A percentile compares a stretch with the other conserved stretches of the same genome.
phyloP scores from a whole-genome alignment of 2,113 vertebrate species.

The Embiotoca jacksoni region DNA sequence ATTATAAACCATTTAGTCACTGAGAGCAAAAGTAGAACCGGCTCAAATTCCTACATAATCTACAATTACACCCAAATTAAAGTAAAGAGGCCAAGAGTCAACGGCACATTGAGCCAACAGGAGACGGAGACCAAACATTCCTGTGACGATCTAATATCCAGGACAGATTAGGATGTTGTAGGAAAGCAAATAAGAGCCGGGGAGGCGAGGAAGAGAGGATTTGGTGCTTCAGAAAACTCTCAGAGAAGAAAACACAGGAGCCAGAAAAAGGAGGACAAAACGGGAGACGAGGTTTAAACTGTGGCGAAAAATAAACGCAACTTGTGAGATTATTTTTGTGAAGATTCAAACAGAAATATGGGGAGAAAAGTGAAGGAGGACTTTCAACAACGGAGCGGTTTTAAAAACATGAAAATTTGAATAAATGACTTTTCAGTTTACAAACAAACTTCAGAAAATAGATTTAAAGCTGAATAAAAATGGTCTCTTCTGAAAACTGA shows the following conservation, averaged over 20 bases:
- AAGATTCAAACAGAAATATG: neutral
- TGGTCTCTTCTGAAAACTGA: too few species aligned
- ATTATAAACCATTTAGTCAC: too few species aligned
- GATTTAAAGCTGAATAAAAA: too few species aligned
- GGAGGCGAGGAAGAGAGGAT: too few species aligned
- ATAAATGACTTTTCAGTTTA: too few species aligned
- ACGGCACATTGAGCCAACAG: neutral
- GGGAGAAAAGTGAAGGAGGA: too few species aligned
- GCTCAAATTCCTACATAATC: slow-evolving; percentile 8
- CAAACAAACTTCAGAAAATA: too few species aligned
- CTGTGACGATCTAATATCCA: neutral
- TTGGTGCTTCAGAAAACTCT: too few species aligned
- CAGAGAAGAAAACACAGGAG: neutral
- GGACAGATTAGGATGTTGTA: slow-evolving; percentile 4
- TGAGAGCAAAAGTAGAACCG: neutral
- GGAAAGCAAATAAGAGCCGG: neutral
- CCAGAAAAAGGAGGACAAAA: neutral
- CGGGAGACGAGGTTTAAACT: neutral
- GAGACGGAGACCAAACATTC: neutral
- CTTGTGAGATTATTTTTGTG: neutral
- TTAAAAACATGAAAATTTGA: too few species aligned
- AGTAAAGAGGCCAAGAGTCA: neutral
- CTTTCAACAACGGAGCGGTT: too few species aligned
- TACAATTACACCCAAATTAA: slow-evolving; percentile 5
- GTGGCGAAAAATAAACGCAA: neutral